Conservation (phyloP, 2,888 invertebrate species). For the Limenitis camilla region DNA sequence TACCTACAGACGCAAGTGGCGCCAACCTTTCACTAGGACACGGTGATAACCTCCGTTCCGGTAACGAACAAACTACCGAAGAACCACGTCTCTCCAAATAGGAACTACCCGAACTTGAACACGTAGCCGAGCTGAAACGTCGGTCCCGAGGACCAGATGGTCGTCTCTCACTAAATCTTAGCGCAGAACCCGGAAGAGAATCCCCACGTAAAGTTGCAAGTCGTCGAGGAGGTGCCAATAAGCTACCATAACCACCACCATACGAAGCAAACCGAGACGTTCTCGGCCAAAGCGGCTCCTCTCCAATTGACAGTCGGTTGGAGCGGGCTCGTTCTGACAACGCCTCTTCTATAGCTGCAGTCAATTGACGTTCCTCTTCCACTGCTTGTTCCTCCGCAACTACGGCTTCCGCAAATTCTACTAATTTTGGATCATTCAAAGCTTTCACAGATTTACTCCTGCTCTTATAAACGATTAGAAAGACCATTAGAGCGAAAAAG, state of each 20-base stretch:
- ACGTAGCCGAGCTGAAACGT: conserved; percentile 86
- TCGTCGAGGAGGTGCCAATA: conserved; percentile 80
- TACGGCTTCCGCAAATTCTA: conserved; percentile 85
- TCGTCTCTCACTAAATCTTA: conserved; percentile 69
- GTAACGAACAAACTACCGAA: conserved; percentile 83
- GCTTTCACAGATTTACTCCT: conserved; percentile 85
- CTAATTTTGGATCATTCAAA: conserved; percentile 85
- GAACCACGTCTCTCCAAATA: conserved; percentile 88
- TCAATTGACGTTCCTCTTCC: conserved; percentile 83
- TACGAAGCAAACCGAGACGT: conserved; percentile 64
- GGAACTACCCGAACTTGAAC: conserved; percentile 89
- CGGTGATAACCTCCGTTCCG: conserved; percentile 88
- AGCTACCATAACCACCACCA: conserved; percentile 80
- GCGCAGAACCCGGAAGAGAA: conserved; percentile 76
- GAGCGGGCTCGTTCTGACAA: conserved; percentile 65
- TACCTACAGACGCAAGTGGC: conserved; percentile 86
- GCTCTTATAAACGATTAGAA: conserved; percentile 93
- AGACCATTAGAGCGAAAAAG: conserved; percentile 93
- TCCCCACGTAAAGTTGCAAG: conserved; percentile 73
- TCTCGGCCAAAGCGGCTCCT: conserved; percentile 75
- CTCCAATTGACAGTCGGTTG: conserved; percentile 77
- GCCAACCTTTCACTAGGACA: conserved; percentile 79
- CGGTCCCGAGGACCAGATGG: conserved; percentile 68
- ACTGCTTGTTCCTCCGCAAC: conserved; percentile 79
- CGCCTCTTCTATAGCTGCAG: conserved; percentile 81